These are phyloP conservation scores for Dorcus hopei DNA, from an alignment of 2,888 invertebrate species.

Conservation along the genomic window DNA sequence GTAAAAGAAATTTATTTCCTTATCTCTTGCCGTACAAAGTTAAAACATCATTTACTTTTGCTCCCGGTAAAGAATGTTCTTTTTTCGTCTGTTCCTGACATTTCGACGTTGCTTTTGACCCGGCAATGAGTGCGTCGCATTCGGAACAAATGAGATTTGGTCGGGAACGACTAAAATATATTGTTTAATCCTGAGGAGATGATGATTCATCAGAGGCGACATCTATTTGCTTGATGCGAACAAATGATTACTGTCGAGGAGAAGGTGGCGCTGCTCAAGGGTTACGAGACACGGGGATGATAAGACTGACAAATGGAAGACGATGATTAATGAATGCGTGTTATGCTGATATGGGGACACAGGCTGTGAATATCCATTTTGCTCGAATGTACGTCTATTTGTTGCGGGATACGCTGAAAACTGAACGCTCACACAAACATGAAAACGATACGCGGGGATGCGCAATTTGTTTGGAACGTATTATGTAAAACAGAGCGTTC, in stretches of 20 bases:
- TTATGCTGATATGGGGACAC: slow-evolving; percentile 4
- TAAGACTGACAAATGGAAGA: slow-evolving; percentile 33
- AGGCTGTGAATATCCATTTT: not conserved
- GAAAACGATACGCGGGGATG: not conserved
- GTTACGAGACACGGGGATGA: slow-evolving; percentile 17
- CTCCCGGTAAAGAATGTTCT: not conserved
- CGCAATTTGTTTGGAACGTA: not conserved
- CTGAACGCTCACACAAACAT: not conserved
- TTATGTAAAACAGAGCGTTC: no score
- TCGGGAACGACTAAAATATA: slow-evolving; percentile 28
- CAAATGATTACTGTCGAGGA: slow-evolving; percentile 13
- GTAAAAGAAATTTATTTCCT: no score
- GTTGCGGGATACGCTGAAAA: not conserved
- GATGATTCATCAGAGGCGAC: slow-evolving; percentile 12
- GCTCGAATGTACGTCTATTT: not conserved
- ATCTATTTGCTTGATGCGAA: slow-evolving; percentile 13
- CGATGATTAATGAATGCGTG: slow-evolving; percentile 31
- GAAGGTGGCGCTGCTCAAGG: slow-evolving; percentile 9
- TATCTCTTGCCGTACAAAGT: no score
- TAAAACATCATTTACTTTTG: no score
- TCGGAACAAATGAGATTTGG: slow-evolving; percentile 25
- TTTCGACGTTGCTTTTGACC: not conserved
- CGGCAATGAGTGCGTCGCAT: not conserved
- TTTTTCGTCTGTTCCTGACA: not conserved
- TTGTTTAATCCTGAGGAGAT: slow-evolving; percentile 27